phyloP scores from a whole-genome alignment of 2,888 invertebrate species.

The Orchesella flavescens region DNA sequence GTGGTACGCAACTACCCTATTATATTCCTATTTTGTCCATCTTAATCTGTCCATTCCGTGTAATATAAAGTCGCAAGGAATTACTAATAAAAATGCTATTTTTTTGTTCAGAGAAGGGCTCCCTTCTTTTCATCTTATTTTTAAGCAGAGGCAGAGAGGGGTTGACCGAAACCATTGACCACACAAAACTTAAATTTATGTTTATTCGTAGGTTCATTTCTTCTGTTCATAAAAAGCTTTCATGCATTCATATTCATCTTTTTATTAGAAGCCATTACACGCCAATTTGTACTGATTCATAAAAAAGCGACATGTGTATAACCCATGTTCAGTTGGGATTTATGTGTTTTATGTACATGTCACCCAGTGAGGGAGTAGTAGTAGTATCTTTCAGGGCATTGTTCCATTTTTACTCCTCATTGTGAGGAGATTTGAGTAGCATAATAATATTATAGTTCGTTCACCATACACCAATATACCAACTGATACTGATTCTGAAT shows the following conservation, averaged over 20 bases:
- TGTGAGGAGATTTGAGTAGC: too few relatives aligned
- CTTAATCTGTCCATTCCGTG: slow-evolving; percentile 30
- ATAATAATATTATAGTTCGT: too few relatives aligned
- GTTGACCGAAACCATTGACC: too few relatives aligned
- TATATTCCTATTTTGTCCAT: slow-evolving; percentile 37
- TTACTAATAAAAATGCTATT: slow-evolving; percentile 25
- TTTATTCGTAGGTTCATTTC: neutral
- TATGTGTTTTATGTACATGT: slow-evolving; percentile 14
- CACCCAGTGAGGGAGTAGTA: slow-evolving; percentile 27
- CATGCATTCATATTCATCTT: too few relatives aligned
- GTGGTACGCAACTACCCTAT: slow-evolving; percentile 29
- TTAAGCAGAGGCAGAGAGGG: too few relatives aligned
- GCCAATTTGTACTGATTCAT: slow-evolving; percentile 36
- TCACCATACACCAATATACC: too few relatives aligned
- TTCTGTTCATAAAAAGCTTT: neutral
- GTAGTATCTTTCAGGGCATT: slow-evolving; percentile 23
- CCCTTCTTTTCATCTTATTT: too few relatives aligned
- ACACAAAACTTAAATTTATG: neutral
- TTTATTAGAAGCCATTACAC: slow-evolving; percentile 9
- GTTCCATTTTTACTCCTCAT: slow-evolving; percentile 30
- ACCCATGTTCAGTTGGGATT: slow-evolving; percentile 3
- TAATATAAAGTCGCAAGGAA: slow-evolving; percentile 12
- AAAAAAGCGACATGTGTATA: neutral
- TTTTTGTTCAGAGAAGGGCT: slow-evolving; percentile 14
- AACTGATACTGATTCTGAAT: too few relatives aligned